Conservation (phyloP, 1,140 invertebrate species). For the Wiebesia pumilae region DNA sequence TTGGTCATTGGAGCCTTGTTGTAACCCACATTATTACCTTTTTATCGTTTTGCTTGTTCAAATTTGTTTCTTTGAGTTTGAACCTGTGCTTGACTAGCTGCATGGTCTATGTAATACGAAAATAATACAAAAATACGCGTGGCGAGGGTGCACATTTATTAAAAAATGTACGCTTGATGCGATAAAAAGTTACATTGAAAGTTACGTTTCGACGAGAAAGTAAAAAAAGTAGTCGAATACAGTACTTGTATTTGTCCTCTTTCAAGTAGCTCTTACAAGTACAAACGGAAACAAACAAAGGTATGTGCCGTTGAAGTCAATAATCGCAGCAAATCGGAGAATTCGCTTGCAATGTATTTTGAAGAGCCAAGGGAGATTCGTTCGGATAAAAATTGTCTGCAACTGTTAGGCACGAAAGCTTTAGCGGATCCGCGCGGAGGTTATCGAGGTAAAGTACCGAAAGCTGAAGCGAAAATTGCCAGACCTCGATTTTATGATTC, state of each 20-base stretch:
- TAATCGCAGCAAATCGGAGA: neutral
- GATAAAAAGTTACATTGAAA: too few species aligned
- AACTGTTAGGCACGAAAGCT: neutral
- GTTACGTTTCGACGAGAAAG: too few species aligned
- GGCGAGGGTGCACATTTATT: too few species aligned
- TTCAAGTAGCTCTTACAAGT: too few species aligned
- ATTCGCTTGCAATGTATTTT: neutral
- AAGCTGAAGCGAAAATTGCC: neutral
- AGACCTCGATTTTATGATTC: conserved; percentile 1
- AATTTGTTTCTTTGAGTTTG: neutral
- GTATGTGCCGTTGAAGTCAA: neutral
- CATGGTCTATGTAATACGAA: neutral
- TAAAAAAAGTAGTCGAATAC: too few species aligned
- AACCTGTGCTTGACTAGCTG: neutral
- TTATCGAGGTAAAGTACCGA: neutral
- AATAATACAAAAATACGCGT: neutral
- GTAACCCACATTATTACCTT: neutral
- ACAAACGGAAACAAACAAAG: neutral
- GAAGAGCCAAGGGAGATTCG: neutral
- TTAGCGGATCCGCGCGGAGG: neutral
- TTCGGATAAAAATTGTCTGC: neutral
- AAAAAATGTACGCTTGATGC: too few species aligned
- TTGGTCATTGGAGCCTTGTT: neutral
- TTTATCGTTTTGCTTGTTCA: neutral
- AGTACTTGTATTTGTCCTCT: too few species aligned